Percentiles rank a stretch among this genome's conserved stretches.
These are phyloP conservation scores for Aspidapion aeneum DNA, from an alignment of 2,888 invertebrate genomes.

Conservation along the genomic window DNA sequence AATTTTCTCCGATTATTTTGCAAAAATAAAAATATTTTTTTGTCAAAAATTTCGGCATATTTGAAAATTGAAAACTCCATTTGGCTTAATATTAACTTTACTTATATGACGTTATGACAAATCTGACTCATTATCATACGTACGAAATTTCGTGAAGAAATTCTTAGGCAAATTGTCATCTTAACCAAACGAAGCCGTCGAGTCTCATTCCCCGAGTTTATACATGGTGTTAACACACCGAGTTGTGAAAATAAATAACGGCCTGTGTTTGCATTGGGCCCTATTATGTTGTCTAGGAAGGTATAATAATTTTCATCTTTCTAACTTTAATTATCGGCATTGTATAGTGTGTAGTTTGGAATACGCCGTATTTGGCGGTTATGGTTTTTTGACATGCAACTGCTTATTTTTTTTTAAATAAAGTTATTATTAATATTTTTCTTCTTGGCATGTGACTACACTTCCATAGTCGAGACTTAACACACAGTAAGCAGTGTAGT, in stretches of 20 bases:
- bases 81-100: no score
- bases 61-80: no score
- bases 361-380: neutral
- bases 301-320: neutral
- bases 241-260: conserved; percentile 1
- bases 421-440: no score
- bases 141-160: no score
- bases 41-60: no score
- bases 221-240: neutral
- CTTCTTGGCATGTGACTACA: no score
- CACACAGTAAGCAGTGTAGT: no score
- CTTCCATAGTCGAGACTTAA: no score
- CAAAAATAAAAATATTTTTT: no score
- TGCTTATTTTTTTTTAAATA: neutral
- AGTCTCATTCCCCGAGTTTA: neutral
- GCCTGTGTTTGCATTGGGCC: neutral
- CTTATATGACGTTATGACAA: no score
- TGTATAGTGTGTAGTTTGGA: neutral
- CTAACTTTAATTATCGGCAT: neutral
- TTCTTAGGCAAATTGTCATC: neutral
- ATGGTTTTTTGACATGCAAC: neutral
- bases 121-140: no score
- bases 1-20: no score
- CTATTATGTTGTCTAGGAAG: neutral
- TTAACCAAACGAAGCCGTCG: neutral